These are phyloP conservation scores for Orthosia incerta DNA, from an alignment of 2,888 invertebrate genomes.

Conservation along the genomic window DNA sequence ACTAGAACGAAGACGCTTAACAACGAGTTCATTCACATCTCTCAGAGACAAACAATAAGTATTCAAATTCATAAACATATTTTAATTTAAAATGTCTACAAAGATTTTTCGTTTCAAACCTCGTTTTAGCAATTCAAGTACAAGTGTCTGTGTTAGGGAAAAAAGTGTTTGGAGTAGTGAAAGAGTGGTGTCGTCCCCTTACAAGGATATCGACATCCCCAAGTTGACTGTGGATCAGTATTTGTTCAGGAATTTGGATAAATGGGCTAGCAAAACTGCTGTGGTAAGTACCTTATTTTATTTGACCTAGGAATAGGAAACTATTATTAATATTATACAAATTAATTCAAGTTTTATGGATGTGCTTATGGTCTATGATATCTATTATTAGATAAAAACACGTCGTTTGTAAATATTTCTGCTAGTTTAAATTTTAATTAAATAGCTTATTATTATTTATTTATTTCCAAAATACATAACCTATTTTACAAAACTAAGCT, in stretches of 20 bases:
- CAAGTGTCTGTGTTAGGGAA: constrained; percentile 58
- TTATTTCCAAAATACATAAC: no score
- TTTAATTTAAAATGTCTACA: constrained; percentile 44
- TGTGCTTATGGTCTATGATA: no score
- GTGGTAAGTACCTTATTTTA: constrained; percentile 72
- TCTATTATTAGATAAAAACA: no score
- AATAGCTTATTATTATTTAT: no score
- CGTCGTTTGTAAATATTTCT: no score
- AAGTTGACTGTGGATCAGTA: constrained; percentile 90
- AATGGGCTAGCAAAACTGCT: constrained; percentile 92
- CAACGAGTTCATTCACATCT: constrained; percentile 6
- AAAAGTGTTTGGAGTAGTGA: constrained; percentile 74
- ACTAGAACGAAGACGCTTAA: constrained; percentile 3
- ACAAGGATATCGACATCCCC: constrained; percentile 84
- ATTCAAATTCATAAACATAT: background rate
- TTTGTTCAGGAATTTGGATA: constrained; percentile 90
- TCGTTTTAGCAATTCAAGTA: constrained; percentile 27
- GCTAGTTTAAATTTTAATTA: no score
- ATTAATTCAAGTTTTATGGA: no score
- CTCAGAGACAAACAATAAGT: background rate
- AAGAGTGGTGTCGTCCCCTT: constrained; percentile 82
- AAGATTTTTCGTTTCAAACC: constrained; percentile 54
- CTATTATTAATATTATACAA: no score
- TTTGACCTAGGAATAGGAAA: no score
- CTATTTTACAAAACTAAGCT: no score